phyloP scores from a whole-genome alignment of 2,888 invertebrate species.

The Caenorhabditis sp. region DNA sequence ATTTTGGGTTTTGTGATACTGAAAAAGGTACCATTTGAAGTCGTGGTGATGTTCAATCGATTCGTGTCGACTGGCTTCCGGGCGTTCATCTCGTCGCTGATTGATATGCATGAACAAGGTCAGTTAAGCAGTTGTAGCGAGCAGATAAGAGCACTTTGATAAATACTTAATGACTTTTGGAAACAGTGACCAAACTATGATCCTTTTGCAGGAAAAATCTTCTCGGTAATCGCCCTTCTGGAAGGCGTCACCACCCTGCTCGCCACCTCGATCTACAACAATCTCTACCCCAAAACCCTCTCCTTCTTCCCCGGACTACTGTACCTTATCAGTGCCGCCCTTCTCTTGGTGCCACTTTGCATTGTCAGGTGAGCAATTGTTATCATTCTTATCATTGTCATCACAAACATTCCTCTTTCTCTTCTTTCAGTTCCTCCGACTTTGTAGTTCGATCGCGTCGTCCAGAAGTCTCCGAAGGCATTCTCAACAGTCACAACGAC shows the following conservation, averaged over 20 bases:
- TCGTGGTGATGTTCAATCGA: conserved; percentile 82
- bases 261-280: conserved; percentile 84
- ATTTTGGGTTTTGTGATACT: not conserved
- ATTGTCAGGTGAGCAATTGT: conserved; percentile 72
- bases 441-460: conserved; percentile 31
- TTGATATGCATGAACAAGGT: conserved; percentile 83
- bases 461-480: conserved; percentile 47
- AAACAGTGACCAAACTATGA: too few relatives aligned
- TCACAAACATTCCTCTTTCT: too few relatives aligned
- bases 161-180: too few relatives aligned
- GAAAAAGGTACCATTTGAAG: conserved; percentile 58
- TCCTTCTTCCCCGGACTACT: conserved; percentile 83
- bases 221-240: conserved; percentile 82
- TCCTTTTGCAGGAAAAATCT: conserved; percentile 80
- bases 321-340: conserved; percentile 74
- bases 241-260: conserved; percentile 83
- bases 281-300: conserved; percentile 83
- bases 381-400: too few relatives aligned
- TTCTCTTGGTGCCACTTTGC: conserved; percentile 72
- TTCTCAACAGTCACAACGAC: conserved; percentile 62
- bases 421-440: conserved; percentile 30
- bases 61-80: conserved; percentile 83
- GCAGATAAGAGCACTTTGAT: too few relatives aligned
- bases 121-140: too few relatives aligned
- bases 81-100: conserved; percentile 82